Conservation (phyloP, 2,888 invertebrate genomes). For the Microdon myrmicae region DNA sequence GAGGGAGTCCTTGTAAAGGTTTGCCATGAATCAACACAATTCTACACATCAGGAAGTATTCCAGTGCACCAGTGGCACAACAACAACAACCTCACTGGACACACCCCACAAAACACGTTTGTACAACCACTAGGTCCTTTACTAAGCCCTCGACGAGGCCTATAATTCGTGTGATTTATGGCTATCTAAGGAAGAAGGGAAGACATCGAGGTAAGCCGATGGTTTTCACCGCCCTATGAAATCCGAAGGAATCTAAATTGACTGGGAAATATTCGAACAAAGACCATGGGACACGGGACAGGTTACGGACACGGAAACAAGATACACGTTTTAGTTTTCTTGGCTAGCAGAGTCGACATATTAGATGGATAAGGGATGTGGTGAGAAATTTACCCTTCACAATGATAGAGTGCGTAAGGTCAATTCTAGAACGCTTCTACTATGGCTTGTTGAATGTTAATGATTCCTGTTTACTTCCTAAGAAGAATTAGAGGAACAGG, state of each 20-base stretch:
- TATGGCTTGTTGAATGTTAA: slow-evolving; percentile 27
- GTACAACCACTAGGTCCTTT: slow-evolving; percentile 16
- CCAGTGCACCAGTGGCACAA: neutral
- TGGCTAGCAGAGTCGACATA: slow-evolving; percentile 40
- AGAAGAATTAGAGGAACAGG: too few species aligned
- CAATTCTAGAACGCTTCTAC: neutral
- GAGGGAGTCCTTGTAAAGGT: slow-evolving; percentile 36
- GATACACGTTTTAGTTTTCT: too few species aligned
- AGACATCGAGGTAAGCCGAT: too few species aligned
- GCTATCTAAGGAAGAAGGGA: slow-evolving; percentile 8
- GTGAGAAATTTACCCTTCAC: slow-evolving; percentile 19
- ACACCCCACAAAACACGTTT: slow-evolving; percentile 1
- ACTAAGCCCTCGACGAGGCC: slow-evolving; percentile 47
- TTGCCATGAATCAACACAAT: slow-evolving; percentile 34
- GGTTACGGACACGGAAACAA: neutral
- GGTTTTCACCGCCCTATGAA: too few species aligned
- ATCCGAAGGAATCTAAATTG: too few species aligned
- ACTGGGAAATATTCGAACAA: slow-evolving; percentile 36
- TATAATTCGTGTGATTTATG: slow-evolving; percentile 52
- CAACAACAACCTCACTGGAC: neutral
- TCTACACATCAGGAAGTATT: too few species aligned
- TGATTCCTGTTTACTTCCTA: slow-evolving; percentile 26
- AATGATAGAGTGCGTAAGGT: slow-evolving; percentile 43
- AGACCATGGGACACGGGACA: slow-evolving; percentile 2
- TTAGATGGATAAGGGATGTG: slow-evolving; percentile 47